A percentile compares a stretch with the other conserved stretches of the same genome.
phyloP scores from a whole-genome alignment of 1,140 invertebrate genomes.

The Ooceraea biroi region DNA sequence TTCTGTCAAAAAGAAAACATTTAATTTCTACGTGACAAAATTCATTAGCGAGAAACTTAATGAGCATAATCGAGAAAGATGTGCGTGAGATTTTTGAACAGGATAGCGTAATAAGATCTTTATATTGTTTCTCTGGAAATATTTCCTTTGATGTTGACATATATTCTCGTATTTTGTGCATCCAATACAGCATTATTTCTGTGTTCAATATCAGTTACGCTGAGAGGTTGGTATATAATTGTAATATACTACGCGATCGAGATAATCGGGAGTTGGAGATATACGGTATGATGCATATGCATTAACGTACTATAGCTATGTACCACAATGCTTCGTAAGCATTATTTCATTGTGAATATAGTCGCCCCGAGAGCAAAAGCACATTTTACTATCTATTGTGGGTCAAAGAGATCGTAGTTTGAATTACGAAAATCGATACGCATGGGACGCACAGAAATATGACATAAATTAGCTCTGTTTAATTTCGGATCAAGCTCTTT shows the following conservation, averaged over 20 bases:
- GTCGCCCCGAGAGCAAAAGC: background rate
- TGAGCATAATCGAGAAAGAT: slow-evolving; percentile 22
- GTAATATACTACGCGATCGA: background rate
- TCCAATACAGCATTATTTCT: background rate
- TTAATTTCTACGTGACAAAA: background rate
- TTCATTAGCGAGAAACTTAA: background rate
- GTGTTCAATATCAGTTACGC: background rate
- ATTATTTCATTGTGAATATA: slow-evolving; percentile 38
- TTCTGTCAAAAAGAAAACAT: background rate
- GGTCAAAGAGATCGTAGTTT: slow-evolving; percentile 4
- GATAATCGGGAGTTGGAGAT: slow-evolving; percentile 29
- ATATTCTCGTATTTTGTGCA: background rate
- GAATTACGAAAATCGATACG: slow-evolving; percentile 27
- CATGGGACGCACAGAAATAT: background rate
- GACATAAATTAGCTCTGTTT: background rate
- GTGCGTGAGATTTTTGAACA: background rate
- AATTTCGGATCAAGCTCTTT: background rate
- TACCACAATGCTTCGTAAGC: background rate
- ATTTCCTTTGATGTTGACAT: background rate
- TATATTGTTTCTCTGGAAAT: background rate
- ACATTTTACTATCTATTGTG: background rate
- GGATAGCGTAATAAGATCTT: background rate
- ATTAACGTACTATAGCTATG: slow-evolving; percentile 1
- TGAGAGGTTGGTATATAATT: too few species aligned
- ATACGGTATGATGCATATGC: slow-evolving; percentile 11